Conservation (phyloP, 1,140 invertebrate genomes). For the Rhopalosiphum maidis region DNA sequence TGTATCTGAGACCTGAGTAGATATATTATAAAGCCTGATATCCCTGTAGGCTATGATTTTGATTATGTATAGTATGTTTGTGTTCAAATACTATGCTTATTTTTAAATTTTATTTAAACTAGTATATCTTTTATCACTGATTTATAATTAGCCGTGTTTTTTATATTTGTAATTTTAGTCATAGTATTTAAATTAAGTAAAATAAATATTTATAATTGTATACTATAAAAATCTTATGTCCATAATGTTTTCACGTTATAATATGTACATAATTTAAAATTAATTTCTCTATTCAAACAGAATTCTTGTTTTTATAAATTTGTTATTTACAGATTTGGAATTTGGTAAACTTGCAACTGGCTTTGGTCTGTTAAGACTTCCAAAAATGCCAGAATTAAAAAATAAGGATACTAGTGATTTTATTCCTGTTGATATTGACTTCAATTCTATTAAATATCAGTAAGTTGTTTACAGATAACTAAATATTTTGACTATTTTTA, state of each 20-base stretch:
- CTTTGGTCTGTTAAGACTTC: slow-evolving; percentile 89
- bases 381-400: slow-evolving; percentile 94
- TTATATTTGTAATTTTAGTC: not conserved
- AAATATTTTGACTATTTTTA: not conserved
- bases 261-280: not conserved
- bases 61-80: not conserved
- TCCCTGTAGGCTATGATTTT: not conserved
- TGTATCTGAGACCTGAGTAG: too few relatives aligned
- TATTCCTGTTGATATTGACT: slow-evolving; percentile 71
- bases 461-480: slow-evolving; percentile 58
- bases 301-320: not conserved
- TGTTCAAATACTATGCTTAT: not conserved
- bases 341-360: slow-evolving; percentile 84
- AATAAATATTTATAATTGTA: not conserved
- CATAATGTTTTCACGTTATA: not conserved
- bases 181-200: not conserved
- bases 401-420: slow-evolving; percentile 74
- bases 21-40: not conserved
- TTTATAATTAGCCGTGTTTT: not conserved
- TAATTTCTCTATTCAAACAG: too few relatives aligned
- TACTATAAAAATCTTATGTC: not conserved
- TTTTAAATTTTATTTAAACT: not conserved
- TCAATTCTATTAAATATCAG: slow-evolving; percentile 80
- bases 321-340: slow-evolving; percentile 74
- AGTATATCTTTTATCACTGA: not conserved